Base-by-base conservation (phyloP, 2,797 vertebrate genomes). In the Alauda arvensis region DNA sequence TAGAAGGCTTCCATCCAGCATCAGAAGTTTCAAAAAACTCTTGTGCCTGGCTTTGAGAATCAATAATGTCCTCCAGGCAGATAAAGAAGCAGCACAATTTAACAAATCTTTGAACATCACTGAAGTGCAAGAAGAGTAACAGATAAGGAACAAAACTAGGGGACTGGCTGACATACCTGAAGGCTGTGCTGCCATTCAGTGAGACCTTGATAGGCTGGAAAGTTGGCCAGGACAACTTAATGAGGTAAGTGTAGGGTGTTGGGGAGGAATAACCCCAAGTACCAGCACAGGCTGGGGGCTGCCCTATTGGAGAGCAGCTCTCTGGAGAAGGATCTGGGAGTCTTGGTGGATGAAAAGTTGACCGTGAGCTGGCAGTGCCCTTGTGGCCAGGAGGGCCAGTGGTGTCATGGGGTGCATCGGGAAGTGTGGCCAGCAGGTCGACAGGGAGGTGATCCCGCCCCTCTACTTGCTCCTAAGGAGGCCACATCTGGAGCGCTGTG, bases 401-500 rank as follows among this genome's bases (percentile, higher is more conserved):
- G 20, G 8, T 12, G 19, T 34, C 33, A 18, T 18, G 14, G 14
- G 8, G 10, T 31, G 29, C 18, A 34, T 0, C 0, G 0, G 28
- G 39, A 52, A 40, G 10, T 1, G 11, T 9, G 12, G 29, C 39
- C 46, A 66, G 46, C 29, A 71, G 33, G 25, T 43, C 1, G 0
- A 10, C 0, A 45, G 8, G 8, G 20, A 65, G 21, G 25, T 65
- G 40, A 33, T 26, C 28, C 19, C 52, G 33, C 25, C 21, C 18
- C 34, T 52, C 40, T 26, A 0, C 12, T 33, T 0, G 0, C 18
- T n/a, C 12, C 39, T 34, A 21, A 14, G 6, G 45, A 45, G 17
- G 52, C 16, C 39, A 29, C 23, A 39, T 2, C 28, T 39, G 37
- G 14, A 59, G 21, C 18, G 18, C 20, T 52, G 45, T 13, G 9